Evolutionary conservation across 2,113 vertebrate species (phyloP), one percentile per base, ranked within the genome.

Genomic region (Galemys pyrenaicus): DNA sequence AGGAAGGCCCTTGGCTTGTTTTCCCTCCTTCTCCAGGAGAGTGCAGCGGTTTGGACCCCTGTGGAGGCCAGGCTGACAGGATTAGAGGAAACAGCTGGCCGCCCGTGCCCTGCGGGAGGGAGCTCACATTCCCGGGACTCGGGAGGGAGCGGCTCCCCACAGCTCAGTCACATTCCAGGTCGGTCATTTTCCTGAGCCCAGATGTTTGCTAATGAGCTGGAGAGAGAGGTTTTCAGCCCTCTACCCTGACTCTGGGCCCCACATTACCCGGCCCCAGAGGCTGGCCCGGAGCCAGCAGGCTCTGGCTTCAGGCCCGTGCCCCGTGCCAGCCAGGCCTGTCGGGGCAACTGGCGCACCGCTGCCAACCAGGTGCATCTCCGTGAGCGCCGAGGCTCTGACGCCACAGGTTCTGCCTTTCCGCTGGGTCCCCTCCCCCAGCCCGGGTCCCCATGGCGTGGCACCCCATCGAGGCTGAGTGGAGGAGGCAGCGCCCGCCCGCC

Each of bases 21-120:
- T 95, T 92, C 68, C 60, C 28, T 95, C 65, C 70, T 73, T 86
- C 87, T 94, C 13, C 37, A 37, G 60, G 12, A 75, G 86, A 94
- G 83, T 22, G 75, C 88, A 1, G 68, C 92, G 96, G 56, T 1
- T 62, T 90, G 97, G 94, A 96, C 96, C 97, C 98, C 97, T 81
- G 94, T 74, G 0, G 91, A 97, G 97, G 95, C 74, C 41, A 67
- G 95, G 97, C 97, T 97, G 98, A 95, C 64, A 88, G 96, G 97
- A 97, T 97, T 96, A 96, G 97, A 98, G 97, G 98, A 97, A 98
- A 92, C 98, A 98, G 98, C 98, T 97, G 98, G 96, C 96, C 49
- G 97, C 39, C 73, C 3, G 35, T 78, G 39, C 96, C 97, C 97
- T 93, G 98, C 94, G 82, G 95, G 97, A 96, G 82, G 98, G 98